Base-by-base conservation (phyloP, 2,888 invertebrate species). In the Latrodectus hesperus region DNA sequence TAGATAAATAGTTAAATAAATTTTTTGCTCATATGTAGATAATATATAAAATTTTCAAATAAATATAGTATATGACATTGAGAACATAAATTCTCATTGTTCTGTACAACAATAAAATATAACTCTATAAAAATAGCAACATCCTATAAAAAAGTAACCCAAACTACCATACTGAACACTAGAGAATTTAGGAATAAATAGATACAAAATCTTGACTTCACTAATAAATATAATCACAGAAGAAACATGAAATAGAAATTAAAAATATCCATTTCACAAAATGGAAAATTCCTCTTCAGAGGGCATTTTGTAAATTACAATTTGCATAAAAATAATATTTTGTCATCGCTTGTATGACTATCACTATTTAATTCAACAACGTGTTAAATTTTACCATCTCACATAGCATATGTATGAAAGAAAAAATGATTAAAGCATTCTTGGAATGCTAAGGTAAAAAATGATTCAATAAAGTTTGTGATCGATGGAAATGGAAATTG, bases 151-250 rank as follows among this genome's bases (percentile, higher is more conserved):
- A 60, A 60, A 16, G 60, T 12, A n/a, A 60, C 60, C 60, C 60
- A 60, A 60, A 60, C 12, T 16, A 60, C 60, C 60, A 60, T 60
- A 60, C 60, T 60, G 60, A 16, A 38, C 12, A n/a, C 60, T n/a
- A 60, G 60, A 16, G n/a, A 16, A 60, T 16, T 60, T 60, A n/a
- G 12, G 60, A 16, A 60, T 60, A 60, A 60, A 60, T 60, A 60
- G n/a, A 11, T 38, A 60, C 60, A 10, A 60, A n/a, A 12, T 16
- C n/a, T 60, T 11, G 60, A 60, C n/a, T 60, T 60, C 60, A 60
- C 60, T 16, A 14, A 60, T 60, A 60, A 60, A 60, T 60, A 60
- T 60, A n/a, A 60, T 60, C 60, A 60, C 60, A 60, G 60, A n/a
- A 38, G 38, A 38, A 38, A 4, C 38, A 38, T 38, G 38, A 38